These are phyloP conservation scores for Parotocinclus haroldoi DNA, from an alignment of 2,797 vertebrate genomes.

Conservation along the genomic window DNA sequence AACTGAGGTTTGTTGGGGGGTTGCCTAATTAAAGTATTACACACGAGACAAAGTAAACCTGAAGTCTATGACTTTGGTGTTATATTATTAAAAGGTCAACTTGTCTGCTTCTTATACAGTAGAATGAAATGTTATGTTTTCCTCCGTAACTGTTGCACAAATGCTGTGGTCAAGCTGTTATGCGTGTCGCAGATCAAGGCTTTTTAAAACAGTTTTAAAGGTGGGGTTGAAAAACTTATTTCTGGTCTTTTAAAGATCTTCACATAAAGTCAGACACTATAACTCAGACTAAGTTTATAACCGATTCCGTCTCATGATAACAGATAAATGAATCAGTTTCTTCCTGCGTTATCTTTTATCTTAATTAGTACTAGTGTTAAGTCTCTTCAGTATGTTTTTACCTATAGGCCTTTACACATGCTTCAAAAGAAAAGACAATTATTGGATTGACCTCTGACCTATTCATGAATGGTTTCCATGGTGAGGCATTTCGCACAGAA, in stretches of 20 bases:
- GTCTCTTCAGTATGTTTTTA: constrained; percentile 26
- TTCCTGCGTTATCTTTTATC: constrained; percentile 31
- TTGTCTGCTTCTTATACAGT: constrained; percentile 5
- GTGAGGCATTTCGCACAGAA: constrained; percentile 43
- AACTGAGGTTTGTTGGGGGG: constrained; percentile 39
- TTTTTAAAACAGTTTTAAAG: constrained; percentile 51
- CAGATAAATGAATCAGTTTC: neutral
- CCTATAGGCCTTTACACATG: constrained; percentile 46
- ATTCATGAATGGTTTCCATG: constrained; percentile 49
- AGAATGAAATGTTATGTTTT: constrained; percentile 1
- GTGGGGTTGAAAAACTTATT: constrained; percentile 48
- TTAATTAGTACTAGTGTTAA: constrained; percentile 20
- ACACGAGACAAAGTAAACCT: constrained; percentile 52
- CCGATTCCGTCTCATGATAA: neutral
- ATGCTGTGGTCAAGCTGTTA: constrained; percentile 17
- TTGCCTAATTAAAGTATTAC: constrained; percentile 48
- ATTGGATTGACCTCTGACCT: constrained; percentile 56
- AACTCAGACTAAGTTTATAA: neutral
- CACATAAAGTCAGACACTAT: neutral
- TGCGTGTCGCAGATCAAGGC: constrained; percentile 15
- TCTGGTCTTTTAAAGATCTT: constrained; percentile 23
- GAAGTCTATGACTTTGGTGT: constrained; percentile 28
- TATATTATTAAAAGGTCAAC: constrained; percentile 13
- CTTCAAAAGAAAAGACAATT: constrained; percentile 46
- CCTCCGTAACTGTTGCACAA: neutral